Evolutionary conservation across 2,888 invertebrate species (phyloP), one percentile per base, ranked within the genome.

Genomic region (Corythucha ciliata): DNA sequence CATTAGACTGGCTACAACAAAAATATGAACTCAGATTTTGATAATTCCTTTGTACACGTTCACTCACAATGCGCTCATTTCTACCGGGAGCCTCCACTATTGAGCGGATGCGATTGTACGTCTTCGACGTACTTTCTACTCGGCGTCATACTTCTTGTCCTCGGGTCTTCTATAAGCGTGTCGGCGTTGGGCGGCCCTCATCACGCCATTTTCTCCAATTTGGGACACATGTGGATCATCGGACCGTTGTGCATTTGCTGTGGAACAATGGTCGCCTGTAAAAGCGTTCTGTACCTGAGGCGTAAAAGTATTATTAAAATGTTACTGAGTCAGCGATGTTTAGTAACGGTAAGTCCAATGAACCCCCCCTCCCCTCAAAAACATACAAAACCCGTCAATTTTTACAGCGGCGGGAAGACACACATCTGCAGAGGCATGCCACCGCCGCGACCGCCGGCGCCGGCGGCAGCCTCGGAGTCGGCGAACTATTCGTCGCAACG

Each of bases 191-290:
- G 76, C 63, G 65, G 64, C 29, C 74, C 77, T 67, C 76, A 75
- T 46, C 73, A 68, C 59, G 34, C 47, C 21, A 42, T 56, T 18
- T 54, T 56, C 37, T 58, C 57, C 12, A 75, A 76, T 68, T 69
- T 79, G 60, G 78, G 78, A 56, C 78, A 78, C 70, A 77, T 78
- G 78, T 79, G 79, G 79, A 72, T 78, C 14, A 77, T 79, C 53
- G 79, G 79, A 53, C 79, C 79, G 47, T 76, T 79, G 64, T 78
- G 78, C 65, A 77, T 79, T 65, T 77, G 79, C 68, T 78, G 78
- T 57, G 79, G 78, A 58, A 73, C 78, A 68, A 78, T 79, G 78
- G 76, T 79, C 48, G 79, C 78, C 37, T 76, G 78, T n/a, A 79
- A 78, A 64, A 78, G 78, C 62, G 76, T 78, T 71, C 65, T 79